A percentile compares a stretch with the other conserved stretches of the same genome.
These are phyloP conservation scores for Notoglanidium macrostoma DNA, from an alignment of 2,797 vertebrate genomes.

Conservation along the genomic window DNA sequence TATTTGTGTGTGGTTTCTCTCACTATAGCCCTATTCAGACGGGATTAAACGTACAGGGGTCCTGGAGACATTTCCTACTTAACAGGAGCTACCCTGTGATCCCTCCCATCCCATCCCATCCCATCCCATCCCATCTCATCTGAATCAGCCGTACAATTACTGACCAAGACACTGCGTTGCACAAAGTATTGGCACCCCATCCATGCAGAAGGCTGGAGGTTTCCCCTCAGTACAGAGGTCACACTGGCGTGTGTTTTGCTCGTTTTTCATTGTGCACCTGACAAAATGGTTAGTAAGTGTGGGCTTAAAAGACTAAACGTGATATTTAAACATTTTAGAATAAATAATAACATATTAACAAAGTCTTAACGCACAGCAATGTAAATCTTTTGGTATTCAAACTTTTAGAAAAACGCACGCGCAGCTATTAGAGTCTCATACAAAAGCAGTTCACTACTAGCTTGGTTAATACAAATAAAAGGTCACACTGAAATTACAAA, in stretches of 20 bases:
- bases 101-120: too few species aligned
- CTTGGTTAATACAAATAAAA: background rate
- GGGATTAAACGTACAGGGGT: background rate
- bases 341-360: background rate
- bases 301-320: background rate
- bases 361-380: background rate
- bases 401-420: background rate
- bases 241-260: background rate
- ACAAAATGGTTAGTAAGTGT: too few species aligned
- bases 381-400: background rate
- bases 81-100: too few species aligned
- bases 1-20: too few species aligned
- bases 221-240: background rate
- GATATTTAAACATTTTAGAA: background rate
- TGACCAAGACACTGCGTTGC: too few species aligned
- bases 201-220: background rate
- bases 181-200: conserved; percentile 14
- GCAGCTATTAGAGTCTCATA: background rate
- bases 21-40: background rate
- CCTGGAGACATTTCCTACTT: too few species aligned
- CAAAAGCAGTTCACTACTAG: background rate
- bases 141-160: too few species aligned
- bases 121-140: too few species aligned
- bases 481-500: background rate
- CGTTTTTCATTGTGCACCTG: too few species aligned